Conservation (phyloP, 2,113 vertebrate species). For the Heptranchias perlo region DNA sequence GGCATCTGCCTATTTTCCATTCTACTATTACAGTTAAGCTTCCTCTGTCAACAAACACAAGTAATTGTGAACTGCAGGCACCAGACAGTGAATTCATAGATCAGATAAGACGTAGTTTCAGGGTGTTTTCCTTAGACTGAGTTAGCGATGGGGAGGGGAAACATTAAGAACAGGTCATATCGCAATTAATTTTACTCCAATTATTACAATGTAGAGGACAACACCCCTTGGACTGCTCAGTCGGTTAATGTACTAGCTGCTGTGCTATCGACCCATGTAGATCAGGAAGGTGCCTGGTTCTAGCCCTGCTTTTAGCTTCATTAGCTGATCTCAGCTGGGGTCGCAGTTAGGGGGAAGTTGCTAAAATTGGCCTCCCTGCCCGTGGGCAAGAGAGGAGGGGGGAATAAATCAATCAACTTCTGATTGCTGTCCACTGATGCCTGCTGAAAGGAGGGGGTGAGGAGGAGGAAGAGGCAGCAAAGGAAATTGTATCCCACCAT, state of each 20-base stretch:
- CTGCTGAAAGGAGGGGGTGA: too few species aligned
- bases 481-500: background rate
- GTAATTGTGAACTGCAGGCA: background rate
- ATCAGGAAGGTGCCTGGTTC: background rate
- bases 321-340: too few species aligned
- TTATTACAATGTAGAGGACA: background rate
- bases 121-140: background rate
- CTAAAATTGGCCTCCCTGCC: too few species aligned
- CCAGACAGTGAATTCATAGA: background rate
- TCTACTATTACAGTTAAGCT: too few species aligned
- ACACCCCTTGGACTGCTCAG: too few species aligned
- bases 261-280: background rate
- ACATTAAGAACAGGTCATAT: background rate
- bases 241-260: background rate
- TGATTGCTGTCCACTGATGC: background rate
- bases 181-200: background rate
- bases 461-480: too few species aligned
- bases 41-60: too few species aligned
- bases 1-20: background rate
- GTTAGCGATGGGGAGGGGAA: background rate
- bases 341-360: background rate
- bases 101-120: background rate
- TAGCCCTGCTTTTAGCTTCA: background rate
- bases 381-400: too few species aligned
- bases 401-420: background rate